Evolutionary conservation across 2,888 invertebrate genomes (phyloP), one percentile per base, ranked within the genome.

Genomic region (Lasioglossum pauxillum): DNA sequence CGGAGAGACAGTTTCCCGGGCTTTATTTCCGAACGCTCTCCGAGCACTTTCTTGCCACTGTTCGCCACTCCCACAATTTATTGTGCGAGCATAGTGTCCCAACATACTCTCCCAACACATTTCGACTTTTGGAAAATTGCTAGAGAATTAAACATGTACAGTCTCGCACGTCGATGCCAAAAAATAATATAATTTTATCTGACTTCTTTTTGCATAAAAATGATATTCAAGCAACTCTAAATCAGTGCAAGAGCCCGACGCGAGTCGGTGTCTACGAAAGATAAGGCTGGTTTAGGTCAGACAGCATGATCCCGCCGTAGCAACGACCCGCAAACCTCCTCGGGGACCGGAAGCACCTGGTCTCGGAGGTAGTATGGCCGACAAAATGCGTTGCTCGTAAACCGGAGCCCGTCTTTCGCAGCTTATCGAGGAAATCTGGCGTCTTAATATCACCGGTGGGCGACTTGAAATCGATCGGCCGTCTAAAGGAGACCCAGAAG

Each of bases 381-480:
- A 16, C 31, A 1, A 35, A 67, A 67, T 8, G 35, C 67, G 67
- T 35, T 35, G 31, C 67, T 67, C 67, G 67, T 67, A 67, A 67
- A 67, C 8, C 67, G 31, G 8, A 35, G 69, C 69, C 69, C n/a
- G 44, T 71, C 71, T 60, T n/a, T 69, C 49, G 49, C 38, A 31
- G 49, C 27, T 69, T 44, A 53, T 53, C 77, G 67, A 2, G 10
- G 14, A 41, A 69, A 76, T 71, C 35, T 41, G 44, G 35, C 41
- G 31, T 38, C 27, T 57, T 38, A 35, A 53, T 77, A 71, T 71
- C 57, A 10, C 14, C n/a, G 19, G 10, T 19, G 35, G 16, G 5
- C 31, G 8, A 10, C n/a, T 72, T 5, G 2, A 41, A 77, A 81
- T 81, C 80, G 80, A 77, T 77, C 41, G 14, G n/a, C 23, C 35